Conservation (phyloP, 1,140 invertebrate genomes). For the Helicorthomorpha holstii region DNA sequence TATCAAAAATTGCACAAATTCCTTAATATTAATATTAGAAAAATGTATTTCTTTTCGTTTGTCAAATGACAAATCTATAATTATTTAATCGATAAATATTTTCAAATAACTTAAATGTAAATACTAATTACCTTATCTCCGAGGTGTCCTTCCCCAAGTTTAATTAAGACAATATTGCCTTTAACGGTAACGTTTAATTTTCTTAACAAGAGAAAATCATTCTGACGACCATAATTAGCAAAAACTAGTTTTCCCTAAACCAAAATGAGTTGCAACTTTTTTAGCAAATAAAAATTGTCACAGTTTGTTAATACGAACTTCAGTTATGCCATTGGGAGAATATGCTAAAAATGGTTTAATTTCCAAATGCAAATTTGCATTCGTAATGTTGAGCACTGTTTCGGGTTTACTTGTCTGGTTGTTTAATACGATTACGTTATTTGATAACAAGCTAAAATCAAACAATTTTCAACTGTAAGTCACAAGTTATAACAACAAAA, state of each 20-base stretch:
- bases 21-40: too few species aligned
- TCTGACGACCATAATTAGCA: slow-evolving; percentile 30
- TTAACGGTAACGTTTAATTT: slow-evolving; percentile 20
- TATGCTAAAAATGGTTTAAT: slow-evolving; percentile 3
- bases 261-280: neutral
- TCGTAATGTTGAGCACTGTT: too few species aligned
- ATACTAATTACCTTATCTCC: slow-evolving; percentile 26
- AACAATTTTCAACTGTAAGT: too few species aligned
- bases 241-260: slow-evolving; percentile 25
- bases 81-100: slow-evolving; percentile 5
- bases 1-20: too few species aligned
- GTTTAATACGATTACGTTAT: too few species aligned
- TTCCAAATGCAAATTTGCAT: neutral
- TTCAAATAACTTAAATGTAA: neutral
- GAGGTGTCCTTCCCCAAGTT: slow-evolving; percentile 32
- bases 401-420: too few species aligned
- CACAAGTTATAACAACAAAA: too few species aligned
- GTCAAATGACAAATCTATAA: slow-evolving; percentile 15
- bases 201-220: slow-evolving; percentile 29
- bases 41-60: too few species aligned
- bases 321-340: neutral
- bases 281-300: neutral
- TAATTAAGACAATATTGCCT: slow-evolving; percentile 27
- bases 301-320: neutral
- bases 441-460: too few species aligned